Conservation (phyloP, 2,888 invertebrate species). For the Macaria notata region DNA sequence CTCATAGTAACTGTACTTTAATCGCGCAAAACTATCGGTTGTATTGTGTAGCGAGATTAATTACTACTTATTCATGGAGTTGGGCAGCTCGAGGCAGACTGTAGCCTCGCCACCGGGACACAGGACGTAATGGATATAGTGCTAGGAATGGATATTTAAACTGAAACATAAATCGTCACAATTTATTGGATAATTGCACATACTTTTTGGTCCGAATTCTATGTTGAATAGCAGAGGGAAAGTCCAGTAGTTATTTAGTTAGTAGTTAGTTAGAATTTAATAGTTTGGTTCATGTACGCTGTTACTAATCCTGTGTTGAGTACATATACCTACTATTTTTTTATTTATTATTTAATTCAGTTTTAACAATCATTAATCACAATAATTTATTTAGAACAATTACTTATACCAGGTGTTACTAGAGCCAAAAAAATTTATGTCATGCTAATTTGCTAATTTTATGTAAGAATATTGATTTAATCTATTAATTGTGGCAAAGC, state of each 20-base stretch:
- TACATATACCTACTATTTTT: too few species aligned
- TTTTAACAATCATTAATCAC: too few species aligned
- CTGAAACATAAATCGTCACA: slow-evolving; percentile 5
- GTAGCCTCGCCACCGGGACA: neutral
- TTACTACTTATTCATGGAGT: slow-evolving; percentile 10
- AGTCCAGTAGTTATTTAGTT: too few species aligned
- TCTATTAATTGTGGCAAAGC: too few species aligned
- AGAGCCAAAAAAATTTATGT: too few species aligned
- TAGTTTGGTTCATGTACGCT: too few species aligned
- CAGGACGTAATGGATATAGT: slow-evolving; percentile 8
- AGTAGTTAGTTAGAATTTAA: too few species aligned
- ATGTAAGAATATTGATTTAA: neutral
- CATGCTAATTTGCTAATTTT: slow-evolving; percentile 4
- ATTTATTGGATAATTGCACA: slow-evolving; percentile 1
- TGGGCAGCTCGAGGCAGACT: slow-evolving; percentile 3
- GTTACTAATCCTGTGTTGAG: too few species aligned
- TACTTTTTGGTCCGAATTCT: neutral
- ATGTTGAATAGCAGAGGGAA: too few species aligned
- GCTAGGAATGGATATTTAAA: slow-evolving; percentile 7
- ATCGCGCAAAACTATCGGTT: slow-evolving; percentile 25
- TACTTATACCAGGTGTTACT: too few species aligned
- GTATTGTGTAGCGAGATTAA: slow-evolving; percentile 24
- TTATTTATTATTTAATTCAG: too few species aligned
- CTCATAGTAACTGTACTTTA: slow-evolving; percentile 36
- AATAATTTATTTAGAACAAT: too few species aligned